These are phyloP conservation scores for Cebus imitator DNA, from an alignment of 2,113 vertebrate species.

Conservation along the genomic window DNA sequence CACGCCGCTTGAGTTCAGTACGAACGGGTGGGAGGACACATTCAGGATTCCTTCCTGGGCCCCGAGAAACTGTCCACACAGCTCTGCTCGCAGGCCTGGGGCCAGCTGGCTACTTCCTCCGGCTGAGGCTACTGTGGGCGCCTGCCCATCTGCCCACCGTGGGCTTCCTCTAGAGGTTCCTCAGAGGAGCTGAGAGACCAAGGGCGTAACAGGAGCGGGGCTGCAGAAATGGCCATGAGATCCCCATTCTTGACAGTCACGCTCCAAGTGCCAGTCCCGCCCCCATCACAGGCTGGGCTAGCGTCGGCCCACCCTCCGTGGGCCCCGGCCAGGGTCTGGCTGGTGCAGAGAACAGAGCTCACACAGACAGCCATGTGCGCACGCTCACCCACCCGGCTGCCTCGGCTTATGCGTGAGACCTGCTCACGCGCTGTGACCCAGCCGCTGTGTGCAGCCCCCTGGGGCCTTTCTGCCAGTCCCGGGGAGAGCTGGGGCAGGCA, in stretches of 20 bases:
- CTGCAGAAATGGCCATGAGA: background rate
- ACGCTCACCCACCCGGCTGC: background rate
- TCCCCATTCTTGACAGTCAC: background rate
- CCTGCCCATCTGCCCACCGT: background rate
- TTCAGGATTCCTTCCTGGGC: slow-evolving; percentile 3
- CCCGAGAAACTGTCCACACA: background rate
- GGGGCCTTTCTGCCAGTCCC: background rate
- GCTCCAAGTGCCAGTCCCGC: background rate
- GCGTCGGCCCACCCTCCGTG: background rate
- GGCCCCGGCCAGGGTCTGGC: slow-evolving; percentile 48
- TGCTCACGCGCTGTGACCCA: background rate
- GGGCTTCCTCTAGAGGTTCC: background rate
- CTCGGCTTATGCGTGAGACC: background rate
- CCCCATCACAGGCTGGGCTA: background rate
- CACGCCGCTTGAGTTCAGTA: background rate
- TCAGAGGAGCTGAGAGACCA: background rate
- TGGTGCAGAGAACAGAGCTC: slow-evolving; percentile 29
- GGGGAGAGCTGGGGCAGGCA: background rate
- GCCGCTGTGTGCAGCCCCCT: fast-evolving
- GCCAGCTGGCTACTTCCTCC: background rate
- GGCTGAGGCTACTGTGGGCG: background rate
- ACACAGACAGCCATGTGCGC: slow-evolving; percentile 32
- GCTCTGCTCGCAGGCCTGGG: background rate
- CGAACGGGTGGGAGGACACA: background rate
- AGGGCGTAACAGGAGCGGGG: background rate